These are phyloP conservation scores for Helleia helle DNA, from an alignment of 2,888 invertebrate species.

Conservation along the genomic window DNA sequence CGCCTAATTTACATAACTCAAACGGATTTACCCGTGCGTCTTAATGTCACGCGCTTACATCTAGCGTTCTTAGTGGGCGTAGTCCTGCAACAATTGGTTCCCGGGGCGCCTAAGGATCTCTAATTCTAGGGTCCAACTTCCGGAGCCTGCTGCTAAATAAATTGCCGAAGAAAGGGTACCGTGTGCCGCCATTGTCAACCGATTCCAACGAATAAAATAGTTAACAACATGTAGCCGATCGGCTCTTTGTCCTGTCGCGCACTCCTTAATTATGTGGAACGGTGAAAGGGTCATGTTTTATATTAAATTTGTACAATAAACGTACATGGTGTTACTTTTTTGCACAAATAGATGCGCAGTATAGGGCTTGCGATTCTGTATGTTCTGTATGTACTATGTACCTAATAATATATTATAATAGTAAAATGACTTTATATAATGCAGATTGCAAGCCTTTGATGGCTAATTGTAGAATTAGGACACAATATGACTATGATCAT, in stretches of 20 bases:
- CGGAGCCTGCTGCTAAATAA: slow-evolving; percentile 64
- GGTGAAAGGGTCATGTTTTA: slow-evolving; percentile 72
- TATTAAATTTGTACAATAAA: slow-evolving; percentile 60
- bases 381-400: too few species aligned
- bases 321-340: slow-evolving; percentile 37
- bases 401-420: too few species aligned
- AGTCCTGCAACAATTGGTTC: slow-evolving; percentile 53
- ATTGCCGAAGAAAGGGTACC: slow-evolving; percentile 70
- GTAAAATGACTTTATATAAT: too few species aligned
- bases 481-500: too few species aligned
- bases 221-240: slow-evolving; percentile 66
- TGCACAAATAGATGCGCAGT: background rate
- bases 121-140: slow-evolving; percentile 62
- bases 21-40: slow-evolving; percentile 1
- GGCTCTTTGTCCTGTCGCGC: slow-evolving; percentile 56
- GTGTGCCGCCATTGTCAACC: slow-evolving; percentile 59
- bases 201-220: slow-evolving; percentile 67
- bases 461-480: too few species aligned
- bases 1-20: background rate
- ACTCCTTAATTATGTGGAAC: slow-evolving; percentile 71
- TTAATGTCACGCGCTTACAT: slow-evolving; percentile 56
- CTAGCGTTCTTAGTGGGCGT: slow-evolving; percentile 48
- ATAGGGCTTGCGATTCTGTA: too few species aligned
- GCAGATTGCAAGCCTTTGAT: too few species aligned
- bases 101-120: slow-evolving; percentile 54